Evolutionary conservation across 2,797 vertebrate species (phyloP), one percentile per base, ranked within the genome.

Genomic region (Alectoris magna): DNA sequence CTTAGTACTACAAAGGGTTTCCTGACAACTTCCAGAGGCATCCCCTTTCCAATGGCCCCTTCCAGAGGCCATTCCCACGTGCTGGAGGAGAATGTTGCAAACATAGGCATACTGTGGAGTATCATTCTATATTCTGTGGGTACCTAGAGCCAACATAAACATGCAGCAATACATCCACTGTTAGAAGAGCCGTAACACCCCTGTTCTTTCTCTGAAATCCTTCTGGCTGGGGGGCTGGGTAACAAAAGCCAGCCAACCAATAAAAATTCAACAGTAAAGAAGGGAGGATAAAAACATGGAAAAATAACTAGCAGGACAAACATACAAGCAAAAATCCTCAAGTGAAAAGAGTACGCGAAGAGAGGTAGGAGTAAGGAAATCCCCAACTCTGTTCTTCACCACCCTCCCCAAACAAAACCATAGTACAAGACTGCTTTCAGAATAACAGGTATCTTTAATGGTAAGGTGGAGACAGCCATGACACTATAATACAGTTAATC

Each of bases 1-100:
- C 55, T 88, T 49, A 95, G 62, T 53, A 46, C 36, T 92, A 84
- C 74, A 88, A 39, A 92, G 59, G 55, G 14, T 81, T 94, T 95
- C 58, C 29, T 69, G 69, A 95, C 75, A 95, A 94, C 12, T 17
- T 63, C 56, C 31, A 84, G 64, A 87, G 94, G 75, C 78, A 90
- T 34, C 43, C 75, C 59, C 76, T 91, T 78, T 55, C 34, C 34
- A 34, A 34, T 34, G 34, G 34, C 34, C 34, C 34, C 12, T 17
- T 63, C 56, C 31, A 84, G 64, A 87, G 94, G 75, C 78, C 78
- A 71, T 41, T 92, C 56, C 55, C 44, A 59, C 6, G 5, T 58
- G 31, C 36, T 71, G 64, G 19, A 86, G 41, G 70, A 29, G 24
- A 94, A 91, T 1, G 0, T 2, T 86, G 68, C 67, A 86, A 93